These are phyloP conservation scores for Melanerpes formicivorus DNA, from an alignment of 2,113 vertebrate species.

Conservation along the genomic window DNA sequence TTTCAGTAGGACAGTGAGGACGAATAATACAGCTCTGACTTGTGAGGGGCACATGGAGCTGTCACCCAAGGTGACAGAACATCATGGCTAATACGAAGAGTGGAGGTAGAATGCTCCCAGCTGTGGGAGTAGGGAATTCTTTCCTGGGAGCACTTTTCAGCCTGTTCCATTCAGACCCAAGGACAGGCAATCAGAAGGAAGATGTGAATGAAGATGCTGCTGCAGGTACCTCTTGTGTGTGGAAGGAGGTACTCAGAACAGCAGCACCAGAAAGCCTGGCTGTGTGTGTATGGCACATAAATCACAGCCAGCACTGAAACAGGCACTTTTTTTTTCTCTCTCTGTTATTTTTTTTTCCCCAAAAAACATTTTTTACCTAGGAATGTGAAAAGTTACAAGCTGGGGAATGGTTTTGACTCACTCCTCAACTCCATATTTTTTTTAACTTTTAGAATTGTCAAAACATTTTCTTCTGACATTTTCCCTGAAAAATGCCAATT, in stretches of 20 bases:
- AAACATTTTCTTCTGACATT: conserved; percentile 59
- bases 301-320: not conserved
- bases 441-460: conserved; percentile 38
- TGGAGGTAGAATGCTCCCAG: not conserved
- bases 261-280: not conserved
- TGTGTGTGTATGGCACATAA: not conserved
- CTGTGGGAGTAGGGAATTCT: not conserved
- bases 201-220: not conserved
- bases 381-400: not conserved
- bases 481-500: conserved; percentile 50
- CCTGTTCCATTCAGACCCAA: not conserved
- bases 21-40: not conserved
- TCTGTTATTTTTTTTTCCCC: not conserved
- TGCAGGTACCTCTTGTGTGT: not conserved
- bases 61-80: not conserved
- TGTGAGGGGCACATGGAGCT: not conserved
- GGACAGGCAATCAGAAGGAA: not conserved
- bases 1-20: not conserved
- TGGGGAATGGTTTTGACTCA: not conserved
- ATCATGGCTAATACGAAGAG: not conserved
- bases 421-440: conserved; percentile 21
- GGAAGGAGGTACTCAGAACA: not conserved
- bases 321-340: not conserved
- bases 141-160: not conserved
- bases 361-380: not conserved